phyloP scores from a whole-genome alignment of 2,888 invertebrate genomes.

The Amiota mariae region DNA sequence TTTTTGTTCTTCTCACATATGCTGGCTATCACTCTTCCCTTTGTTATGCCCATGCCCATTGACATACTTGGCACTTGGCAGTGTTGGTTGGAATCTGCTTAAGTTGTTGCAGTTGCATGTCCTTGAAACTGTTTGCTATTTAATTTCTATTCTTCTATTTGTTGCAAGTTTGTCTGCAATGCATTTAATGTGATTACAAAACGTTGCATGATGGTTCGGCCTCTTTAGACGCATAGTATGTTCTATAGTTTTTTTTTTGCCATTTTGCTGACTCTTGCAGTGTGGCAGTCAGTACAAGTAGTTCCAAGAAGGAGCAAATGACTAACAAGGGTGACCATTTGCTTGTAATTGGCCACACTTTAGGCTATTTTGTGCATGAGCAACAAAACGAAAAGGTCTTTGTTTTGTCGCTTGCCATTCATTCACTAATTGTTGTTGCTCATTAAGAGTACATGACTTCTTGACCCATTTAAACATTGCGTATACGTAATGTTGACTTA shows the following conservation, averaged over 20 bases:
- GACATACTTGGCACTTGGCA: conserved; percentile 14
- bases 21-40: neutral
- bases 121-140: conserved; percentile 41
- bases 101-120: conserved; percentile 27
- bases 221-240: neutral
- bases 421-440: conserved; percentile 16
- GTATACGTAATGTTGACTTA: neutral
- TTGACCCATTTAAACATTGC: conserved; percentile 6
- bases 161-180: conserved; percentile 25
- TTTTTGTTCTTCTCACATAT: neutral
- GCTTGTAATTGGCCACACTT: conserved; percentile 18
- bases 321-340: neutral
- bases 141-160: conserved; percentile 6
- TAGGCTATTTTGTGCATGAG: too few relatives aligned
- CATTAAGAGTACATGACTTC: neutral
- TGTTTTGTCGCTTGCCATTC: neutral
- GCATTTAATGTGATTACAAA: conserved; percentile 42
- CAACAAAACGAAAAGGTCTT: too few relatives aligned
- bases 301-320: too few relatives aligned
- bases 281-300: neutral
- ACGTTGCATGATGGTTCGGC: conserved; percentile 23
- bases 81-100: neutral
- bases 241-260: neutral
- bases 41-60: neutral
- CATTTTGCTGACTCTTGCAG: conserved; percentile 8